Base-by-base conservation (phyloP, 2,797 vertebrate genomes). In the Trachurus trachurus region DNA sequence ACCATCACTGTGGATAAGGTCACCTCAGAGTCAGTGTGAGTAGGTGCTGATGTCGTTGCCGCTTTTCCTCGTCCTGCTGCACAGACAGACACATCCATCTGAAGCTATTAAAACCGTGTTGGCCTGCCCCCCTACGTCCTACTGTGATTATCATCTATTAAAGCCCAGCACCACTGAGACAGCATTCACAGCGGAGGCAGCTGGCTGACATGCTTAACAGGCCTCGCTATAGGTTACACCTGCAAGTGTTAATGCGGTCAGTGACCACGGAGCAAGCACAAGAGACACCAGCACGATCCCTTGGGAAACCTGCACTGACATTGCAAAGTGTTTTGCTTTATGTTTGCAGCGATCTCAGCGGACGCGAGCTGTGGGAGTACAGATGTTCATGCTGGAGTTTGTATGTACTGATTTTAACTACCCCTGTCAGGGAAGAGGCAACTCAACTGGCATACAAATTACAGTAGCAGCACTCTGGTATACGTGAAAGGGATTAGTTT, bases 81-180 rank as follows among this genome's bases (percentile, higher is more conserved):
- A 82, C 49, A 71, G 78, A 88, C 63, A 80, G 75, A 83, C 78
- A 68, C 78, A 85, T 88, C 83, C 79, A 88, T 89, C 86, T 69
- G 62, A 86, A 71, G 81, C 86, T 87, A 82, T 91, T 92, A 90
- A 91, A 92, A 81, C 69, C 52, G 9, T 56, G 81, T 84, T 66
- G 80, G 80, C 76, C 80, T 70, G 67, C 71, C 77, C 81, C 84
- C 80, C 78, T 66, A 70, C 50, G 54, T 81, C 82, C 87, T 60
- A 8, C 86, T 82, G 87, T 86, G 84, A 92, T 93, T 88, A 92
- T 89, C 88, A 83, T 84, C 87, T 83, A 90, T 93, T 93, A 90
- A 86, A 84, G 65, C 66, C 60, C 80, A n/a, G 73, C 67, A 66
- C 71, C 81, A 65, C 80, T 45, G 86, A 85, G 84, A 78, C 80